A percentile compares a stretch with the other conserved stretches of the same genome.
Evolutionary conservation across 1,140 invertebrate species (phyloP).

Genomic region (Drosophila ananassae): DNA sequence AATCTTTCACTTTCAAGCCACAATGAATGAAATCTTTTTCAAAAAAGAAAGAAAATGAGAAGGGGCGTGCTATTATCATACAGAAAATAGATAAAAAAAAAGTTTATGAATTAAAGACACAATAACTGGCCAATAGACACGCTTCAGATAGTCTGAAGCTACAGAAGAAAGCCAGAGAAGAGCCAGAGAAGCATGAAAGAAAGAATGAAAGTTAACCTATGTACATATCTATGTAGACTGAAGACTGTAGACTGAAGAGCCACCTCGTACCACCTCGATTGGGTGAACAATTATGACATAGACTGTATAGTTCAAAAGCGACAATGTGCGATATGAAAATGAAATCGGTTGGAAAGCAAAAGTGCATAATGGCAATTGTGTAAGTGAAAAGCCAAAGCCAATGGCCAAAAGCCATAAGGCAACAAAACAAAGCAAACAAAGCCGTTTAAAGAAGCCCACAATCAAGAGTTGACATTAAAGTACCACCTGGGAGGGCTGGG

Average conservation of each 20-base stretch:
- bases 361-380: conserved; percentile 65
- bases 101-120: conserved; percentile 11
- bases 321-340: conserved; percentile 43
- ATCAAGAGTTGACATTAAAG: conserved; percentile 47
- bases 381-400: conserved; percentile 53
- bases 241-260: not conserved
- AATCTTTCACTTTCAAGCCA: conserved; percentile 36
- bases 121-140: conserved; percentile 56
- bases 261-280: conserved; percentile 3
- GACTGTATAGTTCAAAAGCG: conserved; percentile 9
- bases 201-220: conserved; percentile 66
- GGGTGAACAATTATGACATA: conserved; percentile 71
- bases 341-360: conserved; percentile 70
- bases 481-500: conserved; percentile 1
- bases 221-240: no score
- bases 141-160: conserved; percentile 30
- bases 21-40: not conserved
- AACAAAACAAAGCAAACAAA: conserved; percentile 30
- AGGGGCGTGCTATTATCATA: not conserved
- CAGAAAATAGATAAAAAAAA: not conserved
- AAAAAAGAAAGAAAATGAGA: not conserved
- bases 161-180: conserved; percentile 20
- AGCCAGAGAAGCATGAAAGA: conserved; percentile 25
- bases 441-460: conserved; percentile 32
- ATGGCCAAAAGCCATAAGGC: not conserved